Evolutionary conservation across 2,888 invertebrate genomes (phyloP).

Genomic region (Apomyelois bistriatella): DNA sequence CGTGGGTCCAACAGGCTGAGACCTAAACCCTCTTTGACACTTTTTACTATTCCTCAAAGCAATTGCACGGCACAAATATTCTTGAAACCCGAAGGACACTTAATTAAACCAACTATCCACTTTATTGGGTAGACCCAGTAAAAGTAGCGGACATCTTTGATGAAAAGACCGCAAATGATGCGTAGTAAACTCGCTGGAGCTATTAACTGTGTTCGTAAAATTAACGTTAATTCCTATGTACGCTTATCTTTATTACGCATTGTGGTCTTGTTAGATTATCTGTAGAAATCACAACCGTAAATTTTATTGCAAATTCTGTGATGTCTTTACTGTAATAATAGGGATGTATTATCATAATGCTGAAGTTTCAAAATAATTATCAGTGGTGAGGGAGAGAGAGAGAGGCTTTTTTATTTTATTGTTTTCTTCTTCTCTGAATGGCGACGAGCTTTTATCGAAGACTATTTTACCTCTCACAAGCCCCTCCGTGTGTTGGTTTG

Average conservation of each 20-base stretch:
- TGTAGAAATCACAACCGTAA: not conserved
- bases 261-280: slow-evolving; percentile 5
- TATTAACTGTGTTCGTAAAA: not conserved
- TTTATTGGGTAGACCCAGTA: slow-evolving; percentile 10
- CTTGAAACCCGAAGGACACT: not conserved
- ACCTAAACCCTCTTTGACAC: not conserved
- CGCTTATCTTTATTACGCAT: slow-evolving; percentile 5
- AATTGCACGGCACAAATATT: slow-evolving; percentile 9
- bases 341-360: no score
- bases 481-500: no score
- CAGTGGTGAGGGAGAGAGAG: no score
- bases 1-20: not conserved
- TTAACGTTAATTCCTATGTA: not conserved
- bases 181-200: not conserved
- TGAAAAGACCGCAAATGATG: slow-evolving; percentile 7
- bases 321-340: no score
- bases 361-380: no score
- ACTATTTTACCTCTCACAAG: no score
- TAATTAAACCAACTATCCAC: slow-evolving; percentile 6
- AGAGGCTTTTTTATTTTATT: no score
- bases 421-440: no score
- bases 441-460: no score
- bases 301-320: no score
- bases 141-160: slow-evolving; percentile 4
- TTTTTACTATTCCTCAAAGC: not conserved